Evolutionary conservation across 1,140 invertebrate genomes (phyloP), one percentile per base, ranked within the genome.

Genomic region (Triops longicaudatus): DNA sequence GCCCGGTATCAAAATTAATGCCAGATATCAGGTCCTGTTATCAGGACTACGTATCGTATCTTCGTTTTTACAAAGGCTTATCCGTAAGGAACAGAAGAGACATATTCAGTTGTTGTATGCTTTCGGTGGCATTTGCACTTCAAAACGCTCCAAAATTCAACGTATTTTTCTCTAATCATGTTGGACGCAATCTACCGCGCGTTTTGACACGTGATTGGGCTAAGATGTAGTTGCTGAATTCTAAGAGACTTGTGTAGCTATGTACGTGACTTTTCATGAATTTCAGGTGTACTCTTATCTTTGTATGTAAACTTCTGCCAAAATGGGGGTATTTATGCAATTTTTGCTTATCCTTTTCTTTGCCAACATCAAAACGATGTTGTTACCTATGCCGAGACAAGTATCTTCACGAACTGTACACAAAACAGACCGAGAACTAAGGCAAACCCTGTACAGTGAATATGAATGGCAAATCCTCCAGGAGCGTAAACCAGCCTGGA

Each of bases 1-100:
- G 22, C 50, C 17, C 22, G 22, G 50, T 63, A 63, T 63, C 50
- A 63, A 17, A 63, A 63, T 22, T 63, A 22, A 63, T 12, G 50
- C 50, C 50, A 22, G 50, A 22, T 63, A 63, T 63, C 50, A 63
- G 50, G 50, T 63, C n/a, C 17, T 2, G 14, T 17, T 63, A 63
- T 63, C 50, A 63, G 50, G 17, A 37, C 22, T 63, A 3, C 50
- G 22, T 63, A 63, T 0, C 50, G 17, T 11, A 63, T 63, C 50
- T 14, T 63, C 50, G 50, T 63, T 63, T 63, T 63, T 63, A 63
- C 50, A 63, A 63, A 63, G 50, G 50, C 50, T 63, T 63, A 63
- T 22, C 3, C 17, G 17, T 22, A 22, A n/a, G 7, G 4, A 22
- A 63, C 50, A 17, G 5, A 5, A 17, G n/a, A 63, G 17, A 9